Evolutionary conservation across 2,888 invertebrate species (phyloP).

Genomic region (Callimorpha dominula): DNA sequence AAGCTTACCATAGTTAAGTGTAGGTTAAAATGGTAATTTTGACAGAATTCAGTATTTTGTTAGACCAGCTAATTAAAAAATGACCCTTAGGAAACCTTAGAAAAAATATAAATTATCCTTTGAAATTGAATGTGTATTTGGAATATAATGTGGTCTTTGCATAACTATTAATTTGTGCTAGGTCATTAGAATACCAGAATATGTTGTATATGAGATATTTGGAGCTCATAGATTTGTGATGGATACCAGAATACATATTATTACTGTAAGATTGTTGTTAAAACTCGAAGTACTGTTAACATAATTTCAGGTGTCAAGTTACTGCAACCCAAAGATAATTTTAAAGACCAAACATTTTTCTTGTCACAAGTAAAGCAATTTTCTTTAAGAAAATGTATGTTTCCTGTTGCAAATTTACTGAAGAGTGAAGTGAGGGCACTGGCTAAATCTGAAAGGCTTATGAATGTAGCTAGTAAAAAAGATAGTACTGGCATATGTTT

Average conservation of each 20-base stretch:
- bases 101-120: neutral
- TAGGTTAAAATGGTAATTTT: no score
- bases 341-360: slow-evolving; percentile 99
- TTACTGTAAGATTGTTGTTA: no score
- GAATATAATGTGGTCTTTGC: neutral
- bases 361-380: slow-evolving; percentile 93
- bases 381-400: slow-evolving; percentile 94
- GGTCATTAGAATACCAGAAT: no score
- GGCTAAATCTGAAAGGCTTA: slow-evolving; percentile 90
- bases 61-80: no score
- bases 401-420: slow-evolving; percentile 93
- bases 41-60: no score
- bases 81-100: no score
- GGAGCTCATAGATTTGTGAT: no score
- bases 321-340: slow-evolving; percentile 89
- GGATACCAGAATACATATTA: no score
- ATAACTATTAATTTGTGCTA: neutral
- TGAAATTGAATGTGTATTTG: neutral
- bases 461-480: slow-evolving; percentile 90
- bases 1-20: no score
- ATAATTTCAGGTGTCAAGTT: slow-evolving; percentile 88
- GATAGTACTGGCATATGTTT: slow-evolving; percentile 99
- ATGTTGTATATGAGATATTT: no score
- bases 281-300: neutral
- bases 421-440: slow-evolving; percentile 94